Conservation (phyloP, 1,140 invertebrate genomes). For the Uloborus diversus region DNA sequence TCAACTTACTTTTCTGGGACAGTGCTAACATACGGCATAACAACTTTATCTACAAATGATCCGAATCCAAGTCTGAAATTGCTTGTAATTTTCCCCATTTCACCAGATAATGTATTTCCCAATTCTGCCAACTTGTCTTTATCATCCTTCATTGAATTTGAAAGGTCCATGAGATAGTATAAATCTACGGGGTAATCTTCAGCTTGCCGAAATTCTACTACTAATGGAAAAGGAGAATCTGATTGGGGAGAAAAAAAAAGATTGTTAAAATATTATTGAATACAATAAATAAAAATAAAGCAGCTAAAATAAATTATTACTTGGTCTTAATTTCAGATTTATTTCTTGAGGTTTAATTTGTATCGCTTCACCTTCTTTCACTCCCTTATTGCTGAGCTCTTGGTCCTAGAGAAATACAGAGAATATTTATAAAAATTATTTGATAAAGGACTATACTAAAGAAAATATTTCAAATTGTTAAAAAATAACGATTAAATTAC, state of each 20-base stretch:
- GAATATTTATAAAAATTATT: neutral
- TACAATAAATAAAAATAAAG: neutral
- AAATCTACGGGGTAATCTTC: constrained; percentile 87
- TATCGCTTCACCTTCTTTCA: constrained; percentile 57
- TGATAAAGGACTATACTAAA: neutral
- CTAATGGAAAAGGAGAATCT: constrained; percentile 59
- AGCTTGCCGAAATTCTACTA: constrained; percentile 70
- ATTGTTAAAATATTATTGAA: neutral
- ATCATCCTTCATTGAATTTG: constrained; percentile 80
- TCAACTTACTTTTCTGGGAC: constrained; percentile 67
- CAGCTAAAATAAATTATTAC: constrained; percentile 1
- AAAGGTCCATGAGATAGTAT: constrained; percentile 88
- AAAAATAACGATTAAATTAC: constrained; percentile 1
- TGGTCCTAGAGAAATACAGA: constrained; percentile 35
- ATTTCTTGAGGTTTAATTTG: constrained; percentile 62
- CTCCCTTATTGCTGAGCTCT: constrained; percentile 54
- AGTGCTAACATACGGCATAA: constrained; percentile 93
- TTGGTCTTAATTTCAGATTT: constrained; percentile 56
- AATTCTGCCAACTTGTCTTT: constrained; percentile 75
- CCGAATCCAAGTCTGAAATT: constrained; percentile 93
- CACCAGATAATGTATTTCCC: constrained; percentile 67
- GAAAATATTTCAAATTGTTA: too few relatives aligned
- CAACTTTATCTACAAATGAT: constrained; percentile 98
- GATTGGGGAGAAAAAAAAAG: neutral
- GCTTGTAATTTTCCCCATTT: constrained; percentile 83